phyloP scores from a whole-genome alignment of 2,113 vertebrate species.

The Turnix velox region DNA sequence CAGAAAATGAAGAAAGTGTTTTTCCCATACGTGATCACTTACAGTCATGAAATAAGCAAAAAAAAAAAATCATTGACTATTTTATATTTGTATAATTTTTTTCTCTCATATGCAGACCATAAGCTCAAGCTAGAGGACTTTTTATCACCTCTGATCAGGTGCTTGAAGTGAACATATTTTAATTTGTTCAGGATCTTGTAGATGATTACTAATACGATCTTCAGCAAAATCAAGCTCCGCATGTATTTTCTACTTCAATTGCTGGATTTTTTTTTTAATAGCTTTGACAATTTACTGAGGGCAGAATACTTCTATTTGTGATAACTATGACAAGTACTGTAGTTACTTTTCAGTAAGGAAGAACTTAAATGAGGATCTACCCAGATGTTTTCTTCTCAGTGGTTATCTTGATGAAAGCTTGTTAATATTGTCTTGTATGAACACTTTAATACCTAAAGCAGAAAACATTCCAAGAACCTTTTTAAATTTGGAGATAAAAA shows the following conservation, averaged over 20 bases:
- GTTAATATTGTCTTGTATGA: background rate
- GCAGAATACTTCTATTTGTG: background rate
- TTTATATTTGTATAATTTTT: background rate
- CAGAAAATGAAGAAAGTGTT: background rate
- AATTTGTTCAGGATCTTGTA: background rate
- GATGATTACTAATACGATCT: background rate
- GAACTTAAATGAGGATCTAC: background rate
- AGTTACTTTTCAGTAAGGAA: background rate
- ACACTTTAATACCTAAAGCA: background rate
- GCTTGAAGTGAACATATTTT: background rate
- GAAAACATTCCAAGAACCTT: background rate
- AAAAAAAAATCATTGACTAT: background rate
- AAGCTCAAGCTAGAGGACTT: rapidly evolving
- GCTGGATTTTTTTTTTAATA: background rate
- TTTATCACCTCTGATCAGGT: background rate
- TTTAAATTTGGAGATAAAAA: background rate
- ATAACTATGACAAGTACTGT: background rate
- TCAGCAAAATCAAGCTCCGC: background rate
- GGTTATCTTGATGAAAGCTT: background rate
- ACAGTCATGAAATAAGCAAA: background rate
- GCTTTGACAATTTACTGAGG: background rate
- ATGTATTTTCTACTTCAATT: background rate
- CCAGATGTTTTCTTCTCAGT: background rate
- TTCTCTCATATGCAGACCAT: background rate
- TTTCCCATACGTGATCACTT: background rate